These are phyloP conservation scores for Teleopsis dalmanni DNA, from an alignment of 1,140 invertebrate species.

Conservation along the genomic window DNA sequence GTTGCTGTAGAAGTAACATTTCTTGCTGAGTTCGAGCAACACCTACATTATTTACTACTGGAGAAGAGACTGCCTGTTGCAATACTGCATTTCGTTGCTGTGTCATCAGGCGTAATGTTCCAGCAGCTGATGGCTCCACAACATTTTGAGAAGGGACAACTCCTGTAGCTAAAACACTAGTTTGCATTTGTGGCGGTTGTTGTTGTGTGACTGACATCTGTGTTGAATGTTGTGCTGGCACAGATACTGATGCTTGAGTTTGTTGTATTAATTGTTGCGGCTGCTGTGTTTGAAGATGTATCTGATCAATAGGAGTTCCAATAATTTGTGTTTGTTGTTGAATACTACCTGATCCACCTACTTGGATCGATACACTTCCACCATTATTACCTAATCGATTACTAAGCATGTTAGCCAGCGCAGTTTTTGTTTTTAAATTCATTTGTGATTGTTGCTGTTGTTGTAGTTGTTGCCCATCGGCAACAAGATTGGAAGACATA, in stretches of 20 bases:
- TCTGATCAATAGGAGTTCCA: conserved; percentile 9
- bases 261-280: conserved; percentile 28
- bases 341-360: too few species aligned
- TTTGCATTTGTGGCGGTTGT: conserved; percentile 32
- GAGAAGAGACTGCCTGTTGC: conserved; percentile 24
- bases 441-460: conserved; percentile 46
- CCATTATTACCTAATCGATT: conserved; percentile 64
- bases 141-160: conserved; percentile 28
- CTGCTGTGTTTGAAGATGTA: conserved; percentile 15
- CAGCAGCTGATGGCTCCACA: conserved; percentile 59
- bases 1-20: conserved; percentile 30
- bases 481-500: conserved; percentile 46
- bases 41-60: conserved; percentile 19
- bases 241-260: conserved; percentile 27
- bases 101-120: conserved; percentile 68
- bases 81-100: conserved; percentile 64
- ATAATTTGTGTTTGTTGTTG: conserved; percentile 21
- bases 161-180: conserved; percentile 5
- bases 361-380: conserved; percentile 9
- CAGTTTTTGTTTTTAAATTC: conserved; percentile 90
- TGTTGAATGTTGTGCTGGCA: conserved; percentile 9
- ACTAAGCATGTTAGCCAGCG: conserved; percentile 88
- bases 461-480: conserved; percentile 35
- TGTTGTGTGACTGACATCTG: conserved; percentile 25
- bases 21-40: conserved; percentile 32